Conservation (phyloP, 2,113 vertebrate genomes). For the Prionailurus viverrinus region DNA sequence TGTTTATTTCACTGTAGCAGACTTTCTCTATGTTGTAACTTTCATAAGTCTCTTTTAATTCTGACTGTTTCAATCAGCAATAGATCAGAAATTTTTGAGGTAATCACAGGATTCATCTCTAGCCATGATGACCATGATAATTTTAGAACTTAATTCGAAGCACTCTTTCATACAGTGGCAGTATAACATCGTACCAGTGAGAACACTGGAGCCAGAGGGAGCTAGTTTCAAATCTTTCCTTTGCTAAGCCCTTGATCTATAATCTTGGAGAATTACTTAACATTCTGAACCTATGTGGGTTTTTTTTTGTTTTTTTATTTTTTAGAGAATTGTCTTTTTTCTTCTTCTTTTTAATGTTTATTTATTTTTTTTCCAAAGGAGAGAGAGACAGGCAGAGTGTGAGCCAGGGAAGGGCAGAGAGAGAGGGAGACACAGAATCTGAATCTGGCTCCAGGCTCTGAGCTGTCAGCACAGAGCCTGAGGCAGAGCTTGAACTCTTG, state of each 20-base stretch:
- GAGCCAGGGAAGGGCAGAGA: too few species aligned
- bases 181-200: neutral
- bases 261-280: constrained; percentile 15
- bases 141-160: neutral
- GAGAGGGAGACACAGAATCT: too few species aligned
- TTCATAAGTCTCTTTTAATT: neutral
- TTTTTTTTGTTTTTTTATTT: too few species aligned
- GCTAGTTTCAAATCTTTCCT: neutral
- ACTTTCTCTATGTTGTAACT: neutral
- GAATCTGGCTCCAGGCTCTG: too few species aligned
- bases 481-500: too few species aligned
- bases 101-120: neutral
- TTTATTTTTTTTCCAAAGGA: too few species aligned
- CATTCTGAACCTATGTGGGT: neutral
- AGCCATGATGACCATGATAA: neutral
- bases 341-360: too few species aligned
- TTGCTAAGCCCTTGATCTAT: neutral
- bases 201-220: neutral
- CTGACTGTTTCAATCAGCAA: neutral
- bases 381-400: too few species aligned
- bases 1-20: neutral
- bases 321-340: too few species aligned
- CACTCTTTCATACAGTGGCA: neutral
- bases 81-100: neutral
- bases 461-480: too few species aligned